Conservation (phyloP, 2,888 invertebrate genomes). For the Dynastes hyllus region DNA sequence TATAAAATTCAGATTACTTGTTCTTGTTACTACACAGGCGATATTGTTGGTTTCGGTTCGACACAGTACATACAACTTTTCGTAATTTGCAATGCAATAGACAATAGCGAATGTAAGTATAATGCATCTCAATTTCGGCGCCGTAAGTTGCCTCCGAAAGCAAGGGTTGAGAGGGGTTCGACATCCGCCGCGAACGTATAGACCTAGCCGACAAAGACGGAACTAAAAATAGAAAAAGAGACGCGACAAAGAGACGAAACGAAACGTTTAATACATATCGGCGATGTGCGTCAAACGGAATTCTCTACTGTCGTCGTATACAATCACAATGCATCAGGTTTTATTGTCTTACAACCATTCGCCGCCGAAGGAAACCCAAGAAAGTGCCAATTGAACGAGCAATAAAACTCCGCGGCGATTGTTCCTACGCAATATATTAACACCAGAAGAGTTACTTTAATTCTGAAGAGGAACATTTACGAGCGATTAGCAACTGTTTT, state of each 20-base stretch:
- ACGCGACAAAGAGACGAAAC: neutral
- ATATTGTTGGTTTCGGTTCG: neutral
- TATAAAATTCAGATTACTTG: no score
- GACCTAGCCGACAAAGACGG: slow-evolving; percentile 10
- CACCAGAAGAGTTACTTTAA: slow-evolving; percentile 68
- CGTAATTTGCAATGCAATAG: neutral
- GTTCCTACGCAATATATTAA: slow-evolving; percentile 69
- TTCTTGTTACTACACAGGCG: neutral
- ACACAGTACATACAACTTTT: neutral
- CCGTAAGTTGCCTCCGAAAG: neutral
- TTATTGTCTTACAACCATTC: slow-evolving; percentile 72
- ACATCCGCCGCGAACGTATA: neutral
- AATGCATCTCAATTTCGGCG: slow-evolving; percentile 28
- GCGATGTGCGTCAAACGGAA: slow-evolving; percentile 64
- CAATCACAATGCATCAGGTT: slow-evolving; percentile 72
- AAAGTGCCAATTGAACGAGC: slow-evolving; percentile 72
- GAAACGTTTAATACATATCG: slow-evolving; percentile 44
- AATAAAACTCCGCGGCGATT: slow-evolving; percentile 71
- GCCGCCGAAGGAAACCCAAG: slow-evolving; percentile 70
- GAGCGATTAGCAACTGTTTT: slow-evolving; percentile 51
- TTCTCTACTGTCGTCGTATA: slow-evolving; percentile 67
- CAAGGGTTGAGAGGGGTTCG: slow-evolving; percentile 10
- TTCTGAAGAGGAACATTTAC: slow-evolving; percentile 61
- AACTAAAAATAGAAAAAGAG: slow-evolving; percentile 2
- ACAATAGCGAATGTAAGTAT: neutral